phyloP scores from a whole-genome alignment of 1,140 invertebrate genomes.

The Drosophila sulfurigaster region DNA sequence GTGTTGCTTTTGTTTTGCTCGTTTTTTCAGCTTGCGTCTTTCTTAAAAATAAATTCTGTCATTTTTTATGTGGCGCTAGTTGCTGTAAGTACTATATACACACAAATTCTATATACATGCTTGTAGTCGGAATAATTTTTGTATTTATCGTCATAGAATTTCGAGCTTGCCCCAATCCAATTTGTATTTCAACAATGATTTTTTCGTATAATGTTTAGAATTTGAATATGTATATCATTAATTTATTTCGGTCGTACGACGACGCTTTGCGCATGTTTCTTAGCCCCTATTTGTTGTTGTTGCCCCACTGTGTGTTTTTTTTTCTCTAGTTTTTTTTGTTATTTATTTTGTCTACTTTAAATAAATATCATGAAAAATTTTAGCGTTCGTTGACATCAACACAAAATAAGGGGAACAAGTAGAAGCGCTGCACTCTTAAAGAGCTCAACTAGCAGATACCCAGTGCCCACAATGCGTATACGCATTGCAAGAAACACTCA shows the following conservation, averaged over 20 bases:
- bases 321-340: conserved; percentile 49
- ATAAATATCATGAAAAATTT: conserved; percentile 80
- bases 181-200: conserved; percentile 72
- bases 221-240: conserved; percentile 70
- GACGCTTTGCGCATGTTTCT: conserved; percentile 68
- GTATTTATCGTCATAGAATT: conserved; percentile 36
- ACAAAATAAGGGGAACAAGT: conserved; percentile 52
- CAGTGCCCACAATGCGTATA: not conserved
- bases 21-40: conserved; percentile 13
- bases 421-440: conserved; percentile 15
- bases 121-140: not conserved
- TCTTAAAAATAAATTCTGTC: conserved; percentile 56
- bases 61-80: conserved; percentile 64
- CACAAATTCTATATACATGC: not conserved
- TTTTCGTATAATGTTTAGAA: conserved; percentile 72
- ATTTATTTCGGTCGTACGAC: conserved; percentile 55
- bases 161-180: conserved; percentile 50
- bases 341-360: conserved; percentile 81
- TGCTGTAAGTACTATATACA: conserved; percentile 32
- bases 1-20: not conserved
- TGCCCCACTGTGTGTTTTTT: conserved; percentile 42
- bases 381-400: conserved; percentile 77
- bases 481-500: not conserved
- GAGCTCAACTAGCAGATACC: not conserved
- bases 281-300: conserved; percentile 36